Percentiles rank a stretch among this genome's conserved stretches.
phyloP scores from a whole-genome alignment of 2,888 invertebrate species.

The Oligia strigilis region DNA sequence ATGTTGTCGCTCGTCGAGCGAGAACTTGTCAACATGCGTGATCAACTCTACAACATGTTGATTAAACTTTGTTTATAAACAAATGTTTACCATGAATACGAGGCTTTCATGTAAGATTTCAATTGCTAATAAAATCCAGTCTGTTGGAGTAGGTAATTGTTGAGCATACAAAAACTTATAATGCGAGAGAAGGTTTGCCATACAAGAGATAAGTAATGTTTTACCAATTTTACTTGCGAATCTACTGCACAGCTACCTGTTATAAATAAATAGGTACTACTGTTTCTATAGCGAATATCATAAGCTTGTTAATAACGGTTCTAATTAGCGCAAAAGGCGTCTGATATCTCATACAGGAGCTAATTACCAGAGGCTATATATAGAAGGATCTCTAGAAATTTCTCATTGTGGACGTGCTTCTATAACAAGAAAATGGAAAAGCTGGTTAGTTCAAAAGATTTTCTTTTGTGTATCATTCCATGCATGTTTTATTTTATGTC shows the following conservation, averaged over 20 bases:
- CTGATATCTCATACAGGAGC: constrained; percentile 36
- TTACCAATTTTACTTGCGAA: neutral
- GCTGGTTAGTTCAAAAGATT: constrained; percentile 42
- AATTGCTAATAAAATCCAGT: neutral
- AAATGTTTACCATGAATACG: too few species aligned
- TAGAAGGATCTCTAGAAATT: constrained; percentile 1
- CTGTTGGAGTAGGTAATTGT: neutral
- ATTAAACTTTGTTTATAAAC: too few species aligned
- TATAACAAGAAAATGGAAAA: constrained; percentile 45
- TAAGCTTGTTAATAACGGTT: constrained; percentile 52
- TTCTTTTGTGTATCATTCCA: neutral
- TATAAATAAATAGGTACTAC: constrained; percentile 3
- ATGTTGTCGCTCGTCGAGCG: too few species aligned
- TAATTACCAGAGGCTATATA: constrained; percentile 61
- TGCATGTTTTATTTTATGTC: neutral
- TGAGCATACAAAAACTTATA: neutral
- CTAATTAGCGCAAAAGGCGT: constrained; percentile 45
- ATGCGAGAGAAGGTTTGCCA: neutral
- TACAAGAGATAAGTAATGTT: neutral
- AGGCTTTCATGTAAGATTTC: neutral
- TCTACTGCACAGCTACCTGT: neutral
- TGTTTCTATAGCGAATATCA: constrained; percentile 27
- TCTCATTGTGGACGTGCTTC: neutral
- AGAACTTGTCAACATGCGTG: too few species aligned
- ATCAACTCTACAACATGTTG: too few species aligned